A percentile compares a stretch with the other conserved stretches of the same genome.
These are phyloP conservation scores for Streptopelia turtur DNA, from an alignment of 2,797 vertebrate species.

Conservation along the genomic window DNA sequence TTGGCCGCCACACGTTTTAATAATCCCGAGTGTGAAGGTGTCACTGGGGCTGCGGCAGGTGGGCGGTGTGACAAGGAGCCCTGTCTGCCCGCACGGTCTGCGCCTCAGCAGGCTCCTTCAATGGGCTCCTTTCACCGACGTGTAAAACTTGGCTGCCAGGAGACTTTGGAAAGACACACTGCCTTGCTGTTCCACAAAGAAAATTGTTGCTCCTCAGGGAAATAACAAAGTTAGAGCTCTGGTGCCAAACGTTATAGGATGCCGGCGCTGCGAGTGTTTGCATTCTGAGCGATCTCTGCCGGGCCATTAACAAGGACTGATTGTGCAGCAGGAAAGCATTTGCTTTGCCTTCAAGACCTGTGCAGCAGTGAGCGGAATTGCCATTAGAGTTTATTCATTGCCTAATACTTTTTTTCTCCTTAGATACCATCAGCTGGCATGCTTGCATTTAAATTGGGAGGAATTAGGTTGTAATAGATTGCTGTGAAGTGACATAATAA, in stretches of 20 bases:
- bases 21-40: neutral
- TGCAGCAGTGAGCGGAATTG: neutral
- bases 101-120: neutral
- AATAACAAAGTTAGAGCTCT: constrained; percentile 27
- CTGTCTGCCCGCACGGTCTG: neutral
- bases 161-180: neutral
- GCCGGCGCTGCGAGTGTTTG: constrained; percentile 10
- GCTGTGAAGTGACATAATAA: neutral
- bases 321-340: constrained; percentile 17
- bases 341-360: neutral
- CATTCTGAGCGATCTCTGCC: constrained; percentile 40
- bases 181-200: constrained; percentile 33
- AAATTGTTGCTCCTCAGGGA: constrained; percentile 31
- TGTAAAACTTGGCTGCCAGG: constrained; percentile 21
- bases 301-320: constrained; percentile 53
- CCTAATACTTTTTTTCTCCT: neutral
- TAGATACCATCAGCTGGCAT: neutral
- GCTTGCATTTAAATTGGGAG: neutral
- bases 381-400: neutral
- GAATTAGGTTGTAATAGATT: neutral
- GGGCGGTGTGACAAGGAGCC: constrained; percentile 10
- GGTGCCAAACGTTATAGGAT: constrained; percentile 21
- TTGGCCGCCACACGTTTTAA: neutral
- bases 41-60: neutral
- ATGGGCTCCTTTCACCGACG: constrained; percentile 24